These are phyloP conservation scores for Nomada ruficornis DNA, from an alignment of 2,888 invertebrate genomes.

Conservation along the genomic window DNA sequence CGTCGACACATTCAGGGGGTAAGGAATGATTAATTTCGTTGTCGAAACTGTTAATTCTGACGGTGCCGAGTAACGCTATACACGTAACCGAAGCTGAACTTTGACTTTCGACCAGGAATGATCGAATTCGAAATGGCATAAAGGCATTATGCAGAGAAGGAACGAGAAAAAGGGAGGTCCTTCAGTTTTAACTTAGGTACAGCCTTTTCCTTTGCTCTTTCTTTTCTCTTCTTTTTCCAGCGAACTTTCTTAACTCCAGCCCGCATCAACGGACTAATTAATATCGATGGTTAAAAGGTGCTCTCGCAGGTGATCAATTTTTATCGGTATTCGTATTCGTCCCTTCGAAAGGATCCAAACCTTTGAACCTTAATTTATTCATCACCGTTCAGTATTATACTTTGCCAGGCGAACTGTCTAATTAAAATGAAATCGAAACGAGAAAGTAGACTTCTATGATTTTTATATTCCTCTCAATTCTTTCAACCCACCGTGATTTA, in stretches of 20 bases:
- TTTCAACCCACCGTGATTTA: too few relatives aligned
- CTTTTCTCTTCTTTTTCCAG: slow-evolving; percentile 28
- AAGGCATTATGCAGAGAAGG: not conserved
- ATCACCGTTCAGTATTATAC: slow-evolving; percentile 20
- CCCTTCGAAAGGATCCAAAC: slow-evolving; percentile 42
- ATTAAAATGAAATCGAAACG: slow-evolving; percentile 52
- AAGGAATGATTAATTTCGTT: slow-evolving; percentile 36
- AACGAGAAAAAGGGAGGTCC: slow-evolving; percentile 3
- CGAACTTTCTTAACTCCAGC: slow-evolving; percentile 75
- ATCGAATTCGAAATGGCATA: slow-evolving; percentile 30
- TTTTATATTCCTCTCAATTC: too few relatives aligned
- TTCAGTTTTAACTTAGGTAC: slow-evolving; percentile 34
- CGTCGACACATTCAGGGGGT: slow-evolving; percentile 14
- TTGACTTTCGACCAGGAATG: slow-evolving; percentile 35
- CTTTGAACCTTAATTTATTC: slow-evolving; percentile 26
- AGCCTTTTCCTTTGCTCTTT: slow-evolving; percentile 4
- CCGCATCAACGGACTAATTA: slow-evolving; percentile 73
- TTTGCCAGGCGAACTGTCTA: slow-evolving; percentile 20
- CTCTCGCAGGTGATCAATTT: slow-evolving; percentile 76
- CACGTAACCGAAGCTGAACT: slow-evolving; percentile 46
- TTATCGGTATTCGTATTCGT: slow-evolving; percentile 72
- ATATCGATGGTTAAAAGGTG: slow-evolving; percentile 79
- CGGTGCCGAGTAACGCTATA: not conserved
- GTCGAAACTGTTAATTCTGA: slow-evolving; percentile 17
- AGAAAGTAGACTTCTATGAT: too few relatives aligned